Evolutionary conservation across 2,113 vertebrate species (phyloP), one percentile per base, ranked within the genome.

Genomic region (Alexandromys fortis): DNA sequence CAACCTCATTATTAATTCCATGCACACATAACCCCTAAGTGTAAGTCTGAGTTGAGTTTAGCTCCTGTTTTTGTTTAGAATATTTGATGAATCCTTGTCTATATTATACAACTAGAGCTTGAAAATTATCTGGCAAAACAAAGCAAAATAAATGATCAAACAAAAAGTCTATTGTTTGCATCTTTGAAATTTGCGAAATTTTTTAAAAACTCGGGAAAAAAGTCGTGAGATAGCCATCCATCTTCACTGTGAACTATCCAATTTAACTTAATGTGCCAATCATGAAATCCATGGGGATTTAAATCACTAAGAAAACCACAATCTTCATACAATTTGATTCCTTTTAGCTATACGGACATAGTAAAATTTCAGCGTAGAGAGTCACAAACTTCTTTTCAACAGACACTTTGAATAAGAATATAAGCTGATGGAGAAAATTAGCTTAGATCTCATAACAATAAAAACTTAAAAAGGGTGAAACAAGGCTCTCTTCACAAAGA

Each of bases 361-460:
- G 91, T 58, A 94, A 75, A 90, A 97, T 92, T 81, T 93, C 72
- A 94, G 14, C 70, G 78, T 76, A 30, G 28, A 91, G 16, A 95
- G 33, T 93, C 87, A 65, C 65, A 93, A 95, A 96, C 78, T 16
- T 33, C 92, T 49, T 94, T 93, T 91, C 49, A 67, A 21, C 30
- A 72, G 26, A 35, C 10, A 72, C 19, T 92, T 93, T 70, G 68
- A 77, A 96, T 94, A 94, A 97, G 76, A 96, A 82, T 95, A 38
- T 65, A 95, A 90, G 24, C 91, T 95, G 94, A 97, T 97, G 52
- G 35, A 78, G 89, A 96, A 96, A 95, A 96, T 88, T 97, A 94
- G 87, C 81, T 75, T 55, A 95, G 81, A 75, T 85, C 96, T 86
- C 65, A 88, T 93, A 97, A 96, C 28, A 58, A 89, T 97, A 96